Conservation (phyloP, 2,888 invertebrate genomes). For the Lacanobia wlatinum region DNA sequence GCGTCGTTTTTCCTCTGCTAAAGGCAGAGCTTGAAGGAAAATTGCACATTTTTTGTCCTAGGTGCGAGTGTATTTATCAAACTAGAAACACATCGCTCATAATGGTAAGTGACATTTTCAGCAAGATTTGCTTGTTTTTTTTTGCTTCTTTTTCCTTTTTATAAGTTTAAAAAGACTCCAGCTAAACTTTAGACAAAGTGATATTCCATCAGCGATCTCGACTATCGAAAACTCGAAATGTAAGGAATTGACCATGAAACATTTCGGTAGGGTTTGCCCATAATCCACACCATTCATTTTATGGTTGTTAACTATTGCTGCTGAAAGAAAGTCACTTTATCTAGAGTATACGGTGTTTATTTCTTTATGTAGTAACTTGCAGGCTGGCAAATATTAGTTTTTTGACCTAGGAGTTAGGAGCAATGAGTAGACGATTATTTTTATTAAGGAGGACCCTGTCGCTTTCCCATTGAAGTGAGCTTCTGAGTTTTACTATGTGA, state of each 20-base stretch:
- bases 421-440: background rate
- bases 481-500: too few relatives aligned
- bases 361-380: too few relatives aligned
- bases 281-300: background rate
- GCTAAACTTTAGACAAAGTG: background rate
- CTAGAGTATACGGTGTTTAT: too few relatives aligned
- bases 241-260: background rate
- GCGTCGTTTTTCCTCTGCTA: slow-evolving; percentile 93
- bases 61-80: slow-evolving; percentile 98
- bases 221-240: background rate
- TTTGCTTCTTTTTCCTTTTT: background rate
- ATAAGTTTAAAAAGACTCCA: too few relatives aligned
- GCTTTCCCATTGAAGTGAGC: too few relatives aligned
- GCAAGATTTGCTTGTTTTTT: background rate
- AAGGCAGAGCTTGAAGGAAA: slow-evolving; percentile 93
- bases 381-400: too few relatives aligned
- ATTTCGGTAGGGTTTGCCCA: background rate
- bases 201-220: background rate
- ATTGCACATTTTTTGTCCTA: slow-evolving; percentile 95
- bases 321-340: too few relatives aligned
- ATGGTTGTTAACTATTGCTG: background rate
- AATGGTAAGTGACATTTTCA: slow-evolving; percentile 90
- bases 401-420: too few relatives aligned
- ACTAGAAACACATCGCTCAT: slow-evolving; percentile 97
- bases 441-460: too few relatives aligned